Evolutionary conservation across 2,113 vertebrate genomes (phyloP), one percentile per base, ranked within the genome.

Genomic region (Rana temporaria): DNA sequence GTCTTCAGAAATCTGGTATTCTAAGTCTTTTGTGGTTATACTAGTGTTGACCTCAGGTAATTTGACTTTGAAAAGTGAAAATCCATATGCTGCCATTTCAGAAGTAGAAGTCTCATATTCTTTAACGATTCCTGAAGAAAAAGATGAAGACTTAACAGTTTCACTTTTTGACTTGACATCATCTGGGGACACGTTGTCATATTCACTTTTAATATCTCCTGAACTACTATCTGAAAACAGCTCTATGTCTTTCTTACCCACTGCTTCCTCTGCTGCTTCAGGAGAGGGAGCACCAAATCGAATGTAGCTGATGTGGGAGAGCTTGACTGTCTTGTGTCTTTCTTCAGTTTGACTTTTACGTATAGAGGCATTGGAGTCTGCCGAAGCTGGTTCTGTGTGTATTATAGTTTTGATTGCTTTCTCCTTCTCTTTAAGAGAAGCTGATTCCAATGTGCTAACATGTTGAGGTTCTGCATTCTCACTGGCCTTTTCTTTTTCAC

Each of bases 21-120:
- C 79, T 80, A 85, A 68, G 6, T 84, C 53, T 67, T 82, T 62
- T 75, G 55, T 71, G 0, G 79, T 69, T 22, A 86, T 71, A 63
- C 77, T 78, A 0, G 65, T 20, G 0, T 55, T 86, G 15, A 89
- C 84, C 84, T 91, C 91, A 7, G 90, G 90, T 53, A 91, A 48
- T 71, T 89, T 92, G 0, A 26, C 81, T 84, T 90, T 93, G 0
- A 92, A 74, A 85, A 93, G 18, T 2, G 92, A 93, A 79, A 95
- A 93, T 0, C 93, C 93, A 0, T 89, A 87, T 12, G 89, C 16
- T 57, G 92, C 88, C 26, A 90, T 52, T 62, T 88, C 76, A n/a
- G 91, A 76, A 0, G 78, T 69, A 0, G 90, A 85, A 82, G 92
- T 85, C 84, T 93, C 91, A 0, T 89, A 90, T 26, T 89, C 90